Percentiles rank a stretch among this genome's conserved stretches.
Conservation (phyloP, 2,113 vertebrate genomes). For the Pristiophorus japonicus region DNA sequence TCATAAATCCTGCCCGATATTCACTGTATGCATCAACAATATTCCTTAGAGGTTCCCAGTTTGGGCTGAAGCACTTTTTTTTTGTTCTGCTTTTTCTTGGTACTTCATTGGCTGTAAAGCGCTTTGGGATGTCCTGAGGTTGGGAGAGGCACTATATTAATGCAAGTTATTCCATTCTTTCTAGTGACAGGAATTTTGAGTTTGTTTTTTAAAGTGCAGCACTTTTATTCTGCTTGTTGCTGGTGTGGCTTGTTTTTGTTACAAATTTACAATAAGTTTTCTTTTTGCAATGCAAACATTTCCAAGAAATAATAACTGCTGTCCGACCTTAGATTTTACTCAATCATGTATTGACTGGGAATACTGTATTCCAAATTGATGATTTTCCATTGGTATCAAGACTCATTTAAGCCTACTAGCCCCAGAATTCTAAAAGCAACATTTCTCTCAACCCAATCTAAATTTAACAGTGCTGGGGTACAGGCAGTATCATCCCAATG, state of each 20-base stretch:
- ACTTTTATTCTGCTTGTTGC: background rate
- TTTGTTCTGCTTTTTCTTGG: constrained; percentile 15
- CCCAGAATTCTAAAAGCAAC: background rate
- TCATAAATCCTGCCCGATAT: background rate
- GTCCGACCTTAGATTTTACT: background rate
- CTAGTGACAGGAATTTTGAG: background rate
- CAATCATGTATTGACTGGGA: background rate
- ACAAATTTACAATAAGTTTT: background rate
- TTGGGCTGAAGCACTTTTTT: background rate
- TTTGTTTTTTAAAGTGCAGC: background rate
- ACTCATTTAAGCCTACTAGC: background rate
- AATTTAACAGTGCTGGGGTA: background rate
- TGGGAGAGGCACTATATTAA: background rate
- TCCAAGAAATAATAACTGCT: background rate
- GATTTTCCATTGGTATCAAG: background rate
- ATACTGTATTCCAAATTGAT: background rate
- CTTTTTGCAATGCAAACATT: background rate
- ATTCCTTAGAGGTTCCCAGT: background rate
- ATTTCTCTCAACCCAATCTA: background rate
- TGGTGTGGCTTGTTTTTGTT: background rate
- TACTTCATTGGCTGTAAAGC: background rate
- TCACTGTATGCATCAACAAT: constrained; percentile 6
- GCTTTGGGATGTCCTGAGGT: background rate
- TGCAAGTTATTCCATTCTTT: background rate
- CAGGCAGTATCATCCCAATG: background rate